Evolutionary conservation across 2,113 vertebrate genomes (phyloP), one percentile per base, ranked within the genome.

Genomic region (Etheostoma cragini): DNA sequence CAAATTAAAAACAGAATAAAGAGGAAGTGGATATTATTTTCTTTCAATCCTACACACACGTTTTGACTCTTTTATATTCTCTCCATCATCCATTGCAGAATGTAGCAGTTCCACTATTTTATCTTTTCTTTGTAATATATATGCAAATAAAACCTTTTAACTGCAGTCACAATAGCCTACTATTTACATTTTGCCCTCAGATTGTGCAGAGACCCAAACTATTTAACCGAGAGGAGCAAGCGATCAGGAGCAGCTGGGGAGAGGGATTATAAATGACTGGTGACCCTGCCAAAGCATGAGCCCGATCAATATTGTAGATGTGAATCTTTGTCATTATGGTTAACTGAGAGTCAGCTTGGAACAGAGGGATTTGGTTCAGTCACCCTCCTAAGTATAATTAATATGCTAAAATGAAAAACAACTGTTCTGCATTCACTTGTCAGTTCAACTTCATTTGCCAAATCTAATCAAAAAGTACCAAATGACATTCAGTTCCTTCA

Each of bases 271-370:
- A 89, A 88, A 93, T 16, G 65, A 81, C 46, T 26, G 63, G 35
- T 75, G 76, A 72, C 49, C 68, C 63, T 86, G 83, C 88, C 81
- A 87, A 82, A 89, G 80, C 76, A 22, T 6, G 63, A 78, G 72
- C 52, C 56, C 6, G 72, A 92, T 92, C 79, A 79, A 92, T 91
- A 86, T 58, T 61, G 80, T 67, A 81, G 83, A 92, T 78, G 87
- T 87, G 86, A 82, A 89, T 89, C 86, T 87, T 81, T 33, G 79
- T 89, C 88, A 91, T 91, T 88, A 88, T 47, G 76, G 57, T 49
- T 87, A 84, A 91, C 72, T 8, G 52, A 84, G 60, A 86, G 82
- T 73, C 82, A 72, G 61, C 49, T 71, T 54, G 52, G 83, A 75
- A 79, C 65, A 72, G 66, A 85, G 52, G 54, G 72, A 85, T 45